Evolutionary conservation across 2,797 vertebrate genomes (phyloP).

Genomic region (Sebastes minor): DNA sequence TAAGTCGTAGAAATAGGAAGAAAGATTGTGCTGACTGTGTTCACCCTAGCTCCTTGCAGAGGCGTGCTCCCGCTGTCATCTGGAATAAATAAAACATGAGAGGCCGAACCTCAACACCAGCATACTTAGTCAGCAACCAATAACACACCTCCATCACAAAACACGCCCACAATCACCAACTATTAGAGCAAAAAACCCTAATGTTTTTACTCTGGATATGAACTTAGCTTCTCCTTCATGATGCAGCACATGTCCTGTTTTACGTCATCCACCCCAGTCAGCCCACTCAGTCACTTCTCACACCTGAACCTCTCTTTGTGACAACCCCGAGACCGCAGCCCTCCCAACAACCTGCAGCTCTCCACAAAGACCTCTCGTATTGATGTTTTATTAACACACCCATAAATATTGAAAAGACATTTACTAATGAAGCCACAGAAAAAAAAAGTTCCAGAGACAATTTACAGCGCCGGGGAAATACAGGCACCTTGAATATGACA

Average conservation of each 20-base stretch:
- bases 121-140: constrained; percentile 19
- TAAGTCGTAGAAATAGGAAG: not conserved
- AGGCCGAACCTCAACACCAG: constrained; percentile 5
- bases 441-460: constrained; percentile 67
- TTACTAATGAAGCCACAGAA: constrained; percentile 77
- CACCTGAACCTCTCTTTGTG: constrained; percentile 47
- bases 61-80: not conserved
- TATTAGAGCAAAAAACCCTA: not conserved
- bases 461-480: constrained; percentile 53
- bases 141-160: not conserved
- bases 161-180: constrained; percentile 3
- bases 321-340: constrained; percentile 48
- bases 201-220: not conserved
- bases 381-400: constrained; percentile 81
- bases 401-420: constrained; percentile 80
- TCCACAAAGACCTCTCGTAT: constrained; percentile 61
- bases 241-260: not conserved
- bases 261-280: not conserved
- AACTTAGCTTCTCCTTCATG: not conserved
- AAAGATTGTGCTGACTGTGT: constrained; percentile 14
- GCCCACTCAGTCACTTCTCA: constrained; percentile 20
- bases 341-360: constrained; percentile 51
- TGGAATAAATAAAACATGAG: constrained; percentile 41
- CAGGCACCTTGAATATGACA: constrained; percentile 49
- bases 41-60: constrained; percentile 1